Evolutionary conservation across 2,113 vertebrate species (phyloP).

Genomic region (Lophura nycthemera): DNA sequence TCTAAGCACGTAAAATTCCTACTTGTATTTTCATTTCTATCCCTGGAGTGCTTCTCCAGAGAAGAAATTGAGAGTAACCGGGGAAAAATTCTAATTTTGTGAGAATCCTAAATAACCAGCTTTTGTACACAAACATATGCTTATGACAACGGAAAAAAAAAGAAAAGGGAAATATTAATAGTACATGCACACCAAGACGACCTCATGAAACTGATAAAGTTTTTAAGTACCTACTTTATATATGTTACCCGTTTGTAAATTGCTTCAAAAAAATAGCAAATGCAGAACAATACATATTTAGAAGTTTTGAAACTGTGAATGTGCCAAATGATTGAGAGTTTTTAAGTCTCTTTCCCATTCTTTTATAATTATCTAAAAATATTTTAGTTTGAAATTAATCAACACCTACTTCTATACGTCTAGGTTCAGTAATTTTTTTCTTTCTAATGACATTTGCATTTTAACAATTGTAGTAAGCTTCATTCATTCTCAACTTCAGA

Average conservation of each 20-base stretch:
- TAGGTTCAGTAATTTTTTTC: neutral
- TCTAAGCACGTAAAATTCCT: neutral
- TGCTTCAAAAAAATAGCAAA: neutral
- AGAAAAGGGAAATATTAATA: neutral
- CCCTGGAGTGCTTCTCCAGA: neutral
- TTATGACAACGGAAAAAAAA: neutral
- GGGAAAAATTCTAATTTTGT: neutral
- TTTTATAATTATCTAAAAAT: neutral
- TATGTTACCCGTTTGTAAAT: neutral
- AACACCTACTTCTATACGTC: neutral
- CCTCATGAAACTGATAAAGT: neutral
- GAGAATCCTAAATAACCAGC: neutral
- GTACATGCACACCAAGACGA: neutral
- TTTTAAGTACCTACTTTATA: neutral
- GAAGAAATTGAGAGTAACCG: neutral
- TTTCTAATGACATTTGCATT: neutral
- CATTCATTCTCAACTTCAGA: neutral
- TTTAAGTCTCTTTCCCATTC: neutral
- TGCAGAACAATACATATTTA: neutral
- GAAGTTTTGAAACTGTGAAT: neutral
- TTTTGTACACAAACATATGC: neutral
- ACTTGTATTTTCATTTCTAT: neutral
- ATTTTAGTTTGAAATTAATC: neutral
- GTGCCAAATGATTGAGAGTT: neutral
- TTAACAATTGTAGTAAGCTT: neutral